Evolutionary conservation across 2,797 vertebrate species (phyloP).

Genomic region (Columba guinea): DNA sequence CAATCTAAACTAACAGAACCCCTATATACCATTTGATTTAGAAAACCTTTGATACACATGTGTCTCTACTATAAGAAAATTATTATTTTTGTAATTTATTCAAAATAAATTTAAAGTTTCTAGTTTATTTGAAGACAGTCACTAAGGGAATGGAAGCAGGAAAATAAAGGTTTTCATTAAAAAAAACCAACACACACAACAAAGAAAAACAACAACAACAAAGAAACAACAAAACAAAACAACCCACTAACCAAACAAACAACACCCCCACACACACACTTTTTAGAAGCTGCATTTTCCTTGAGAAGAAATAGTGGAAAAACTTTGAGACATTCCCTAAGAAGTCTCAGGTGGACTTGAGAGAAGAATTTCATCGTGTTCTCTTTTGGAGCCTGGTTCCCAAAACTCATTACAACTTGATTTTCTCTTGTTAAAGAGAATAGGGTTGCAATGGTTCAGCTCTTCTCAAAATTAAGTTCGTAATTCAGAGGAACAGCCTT

Average conservation of each 20-base stretch:
- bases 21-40: background rate
- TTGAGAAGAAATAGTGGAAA: background rate
- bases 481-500: background rate
- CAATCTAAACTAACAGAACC: background rate
- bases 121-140: background rate
- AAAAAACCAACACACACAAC: no score
- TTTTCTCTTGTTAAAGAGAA: background rate
- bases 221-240: no score
- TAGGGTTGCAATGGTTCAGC: background rate
- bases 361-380: background rate
- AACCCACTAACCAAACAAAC: no score
- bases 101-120: background rate
- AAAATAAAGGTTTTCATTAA: no score
- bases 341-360: background rate
- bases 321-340: background rate
- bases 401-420: background rate
- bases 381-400: background rate
- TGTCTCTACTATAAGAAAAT: background rate
- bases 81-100: background rate
- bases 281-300: background rate
- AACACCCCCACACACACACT: no score
- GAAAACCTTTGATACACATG: background rate
- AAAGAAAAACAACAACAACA: no score
- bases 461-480: background rate
- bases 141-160: background rate